Base-by-base conservation (phyloP, 1,140 invertebrate species). In the Drosophila bocki region DNA sequence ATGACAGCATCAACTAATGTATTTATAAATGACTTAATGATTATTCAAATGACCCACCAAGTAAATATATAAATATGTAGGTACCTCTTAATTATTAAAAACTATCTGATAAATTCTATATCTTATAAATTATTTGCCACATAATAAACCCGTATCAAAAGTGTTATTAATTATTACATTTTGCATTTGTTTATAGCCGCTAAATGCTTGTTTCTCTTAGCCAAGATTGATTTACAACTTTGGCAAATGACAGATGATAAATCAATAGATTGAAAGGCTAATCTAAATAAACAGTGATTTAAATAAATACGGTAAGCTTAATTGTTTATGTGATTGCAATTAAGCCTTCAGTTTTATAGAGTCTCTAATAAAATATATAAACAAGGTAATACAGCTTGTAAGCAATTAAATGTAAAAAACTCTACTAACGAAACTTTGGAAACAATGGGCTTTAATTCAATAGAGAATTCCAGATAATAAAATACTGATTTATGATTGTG, bases 351-450 rank as follows among this genome's bases (percentile, higher is more conserved):
- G 45, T 26, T 54, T 17, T 17, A 60, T 15, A 11, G 4, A n/a
- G 60, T 9, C 19, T 37, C 33, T n/a, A 60, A 15, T 32, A 15
- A 32, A 61, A 61, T 35, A 22, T 13, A 37, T n/a, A 54, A 26
- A 12, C 32, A 39, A 54, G 51, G 33, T 39, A 62, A 56, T 19
- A 53, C 17, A 53, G 32, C 51, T 54, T 54, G 19, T 22, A 4
- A 37, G 51, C 47, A 63, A 59, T 59, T 63, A 63, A 59, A 59
- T 59, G 51, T 35, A 54, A 35, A 54, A 54, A 22, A 12, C 8
- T 7, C 7, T 32, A 58, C 22, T 13, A 58, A 58, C 35, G 17
- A 63, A 26, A 59, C 26, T 41, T 32, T 41, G 0, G 51, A 17
- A 64, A 64, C 61, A 60, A 64, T 64, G 61, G 53, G 53, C 17